Evolutionary conservation across 2,797 vertebrate genomes (phyloP).

Genomic region (Eulemur albifrons): DNA sequence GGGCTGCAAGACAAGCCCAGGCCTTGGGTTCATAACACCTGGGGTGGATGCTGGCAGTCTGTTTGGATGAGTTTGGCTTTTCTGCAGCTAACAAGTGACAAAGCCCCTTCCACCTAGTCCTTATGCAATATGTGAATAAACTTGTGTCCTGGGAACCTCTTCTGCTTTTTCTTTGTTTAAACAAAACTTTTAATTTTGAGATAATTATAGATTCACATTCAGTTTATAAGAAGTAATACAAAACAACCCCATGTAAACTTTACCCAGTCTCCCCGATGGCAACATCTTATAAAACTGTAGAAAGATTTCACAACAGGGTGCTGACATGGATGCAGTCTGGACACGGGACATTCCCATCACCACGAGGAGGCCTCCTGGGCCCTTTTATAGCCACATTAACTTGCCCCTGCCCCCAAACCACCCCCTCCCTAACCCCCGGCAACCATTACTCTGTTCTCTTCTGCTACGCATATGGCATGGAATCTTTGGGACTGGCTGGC

Average conservation of each 20-base stretch:
- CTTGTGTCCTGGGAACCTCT: neutral
- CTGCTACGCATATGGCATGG: neutral
- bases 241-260: neutral
- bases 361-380: neutral
- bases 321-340: accelerated
- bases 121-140: neutral
- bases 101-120: neutral
- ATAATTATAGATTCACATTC: neutral
- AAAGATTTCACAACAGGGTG: no score
- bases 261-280: no score
- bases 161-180: neutral
- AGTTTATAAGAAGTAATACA: neutral
- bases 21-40: neutral
- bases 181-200: neutral
- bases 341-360: neutral
- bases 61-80: neutral
- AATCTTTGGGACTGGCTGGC: neutral
- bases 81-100: neutral
- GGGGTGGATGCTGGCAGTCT: accelerated
- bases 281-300: neutral
- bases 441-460: neutral
- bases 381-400: neutral
- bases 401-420: neutral
- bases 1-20: neutral
- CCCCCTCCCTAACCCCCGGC: no score